Evolutionary conservation across 1,140 invertebrate genomes (phyloP).

Genomic region (Sycobia sp.): DNA sequence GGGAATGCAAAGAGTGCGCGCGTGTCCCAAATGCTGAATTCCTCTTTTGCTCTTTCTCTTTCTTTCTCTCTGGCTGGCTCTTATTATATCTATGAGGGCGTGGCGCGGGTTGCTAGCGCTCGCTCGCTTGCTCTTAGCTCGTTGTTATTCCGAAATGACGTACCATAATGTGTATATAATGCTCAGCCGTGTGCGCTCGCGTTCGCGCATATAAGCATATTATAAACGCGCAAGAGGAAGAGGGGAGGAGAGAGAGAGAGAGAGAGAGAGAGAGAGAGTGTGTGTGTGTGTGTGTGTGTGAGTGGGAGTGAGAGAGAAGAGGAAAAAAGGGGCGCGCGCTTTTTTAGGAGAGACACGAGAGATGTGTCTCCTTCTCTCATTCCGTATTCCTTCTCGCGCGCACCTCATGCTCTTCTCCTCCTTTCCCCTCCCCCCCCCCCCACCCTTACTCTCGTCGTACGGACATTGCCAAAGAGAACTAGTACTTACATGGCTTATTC

Average conservation of each 20-base stretch:
- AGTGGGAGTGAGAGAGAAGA: too few relatives aligned
- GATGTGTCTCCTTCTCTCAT: conserved; percentile 28
- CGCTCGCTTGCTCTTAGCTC: conserved; percentile 43
- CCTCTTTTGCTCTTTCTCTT: conserved; percentile 21
- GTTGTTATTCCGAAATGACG: conserved; percentile 62
- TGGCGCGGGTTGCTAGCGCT: conserved; percentile 47
- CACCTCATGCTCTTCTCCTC: conserved; percentile 14
- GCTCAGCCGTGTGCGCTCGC: too few relatives aligned
- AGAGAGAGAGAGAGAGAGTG: conserved; percentile 13
- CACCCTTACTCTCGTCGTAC: conserved; percentile 31
- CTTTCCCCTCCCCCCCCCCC: conserved; percentile 1
- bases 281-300: too few relatives aligned
- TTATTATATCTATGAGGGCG: conserved; percentile 41
- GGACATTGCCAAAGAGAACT: conserved; percentile 42
- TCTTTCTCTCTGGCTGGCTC: background rate
- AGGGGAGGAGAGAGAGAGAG: conserved; percentile 3
- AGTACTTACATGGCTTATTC: conserved; percentile 59
- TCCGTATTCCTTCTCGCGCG: conserved; percentile 9
- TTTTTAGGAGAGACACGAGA: conserved; percentile 42
- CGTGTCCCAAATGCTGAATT: conserved; percentile 59
- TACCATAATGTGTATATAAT: conserved; percentile 62
- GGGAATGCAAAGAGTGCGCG: conserved; percentile 7
- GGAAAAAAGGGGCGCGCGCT: conserved; percentile 36
- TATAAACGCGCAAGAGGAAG: background rate
- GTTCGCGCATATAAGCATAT: conserved; percentile 1